Conservation (phyloP, 2,888 invertebrate genomes). For the Oxystoma pomonae region DNA sequence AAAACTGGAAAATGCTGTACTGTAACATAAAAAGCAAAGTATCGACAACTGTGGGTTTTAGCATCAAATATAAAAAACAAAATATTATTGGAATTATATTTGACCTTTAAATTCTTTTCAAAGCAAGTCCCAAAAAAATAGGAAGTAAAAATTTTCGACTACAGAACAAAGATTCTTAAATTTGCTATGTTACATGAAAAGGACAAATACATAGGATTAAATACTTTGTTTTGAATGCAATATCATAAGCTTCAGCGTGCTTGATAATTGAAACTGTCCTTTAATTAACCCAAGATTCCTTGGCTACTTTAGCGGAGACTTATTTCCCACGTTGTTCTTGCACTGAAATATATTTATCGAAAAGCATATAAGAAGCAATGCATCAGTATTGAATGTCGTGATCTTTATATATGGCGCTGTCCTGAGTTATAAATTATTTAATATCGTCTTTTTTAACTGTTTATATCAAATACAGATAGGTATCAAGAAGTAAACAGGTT, state of each 20-base stretch:
- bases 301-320: constrained; percentile 31
- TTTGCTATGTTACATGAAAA: too few relatives aligned
- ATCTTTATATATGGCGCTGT: constrained; percentile 3
- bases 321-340: constrained; percentile 23
- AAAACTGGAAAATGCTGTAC: neutral
- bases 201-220: too few relatives aligned
- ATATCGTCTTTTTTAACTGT: neutral
- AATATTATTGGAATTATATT: too few relatives aligned
- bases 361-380: constrained; percentile 2
- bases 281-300: constrained; percentile 40
- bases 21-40: neutral
- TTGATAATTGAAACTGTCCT: constrained; percentile 40
- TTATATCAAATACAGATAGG: neutral
- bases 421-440: constrained; percentile 3
- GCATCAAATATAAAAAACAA: too few relatives aligned
- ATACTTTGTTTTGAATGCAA: neutral
- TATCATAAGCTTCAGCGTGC: constrained; percentile 1
- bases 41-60: too few relatives aligned
- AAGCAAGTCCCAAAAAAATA: too few relatives aligned
- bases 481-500: neutral
- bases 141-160: too few relatives aligned
- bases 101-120: too few relatives aligned
- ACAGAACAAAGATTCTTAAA: too few relatives aligned
- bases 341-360: neutral
- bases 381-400: constrained; percentile 3